These are phyloP conservation scores for Neosilurus hyrtlii DNA, from an alignment of 2,797 vertebrate genomes.

Conservation along the genomic window DNA sequence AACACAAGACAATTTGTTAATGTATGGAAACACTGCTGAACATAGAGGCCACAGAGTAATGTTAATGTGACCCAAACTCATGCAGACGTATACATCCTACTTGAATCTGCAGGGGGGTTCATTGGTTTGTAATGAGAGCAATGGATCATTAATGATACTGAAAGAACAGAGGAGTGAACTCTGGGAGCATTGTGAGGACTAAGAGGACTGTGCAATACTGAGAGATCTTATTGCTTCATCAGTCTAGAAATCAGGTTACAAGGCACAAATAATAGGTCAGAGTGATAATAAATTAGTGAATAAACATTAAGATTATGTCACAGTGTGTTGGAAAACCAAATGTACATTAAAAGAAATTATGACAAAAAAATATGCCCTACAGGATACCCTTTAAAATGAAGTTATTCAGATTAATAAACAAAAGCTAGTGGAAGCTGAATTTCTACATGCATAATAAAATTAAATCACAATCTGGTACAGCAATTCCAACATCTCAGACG, in stretches of 20 bases:
- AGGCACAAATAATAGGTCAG: slow-evolving; percentile 13
- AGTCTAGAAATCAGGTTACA: slow-evolving; percentile 18
- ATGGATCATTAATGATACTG: slow-evolving; percentile 35
- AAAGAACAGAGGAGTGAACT: slow-evolving; percentile 8
- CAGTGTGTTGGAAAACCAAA: neutral
- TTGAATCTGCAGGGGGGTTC: slow-evolving; percentile 33
- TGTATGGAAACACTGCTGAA: slow-evolving; percentile 18
- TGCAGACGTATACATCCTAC: slow-evolving; percentile 21
- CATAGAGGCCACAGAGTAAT: neutral
- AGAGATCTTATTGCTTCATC: slow-evolving; percentile 30
- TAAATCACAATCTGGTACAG: neutral
- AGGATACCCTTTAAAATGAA: neutral
- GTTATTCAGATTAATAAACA: neutral
- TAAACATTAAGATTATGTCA: slow-evolving; percentile 4
- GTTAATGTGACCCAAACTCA: slow-evolving; percentile 18
- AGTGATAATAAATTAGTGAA: slow-evolving; percentile 11
- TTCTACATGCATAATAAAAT: neutral
- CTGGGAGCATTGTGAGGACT: neutral
- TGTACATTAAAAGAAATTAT: neutral
- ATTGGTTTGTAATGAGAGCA: slow-evolving; percentile 35
- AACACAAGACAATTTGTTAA: neutral
- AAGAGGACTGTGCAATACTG: neutral
- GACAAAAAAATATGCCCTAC: neutral
- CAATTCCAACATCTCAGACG: neutral
- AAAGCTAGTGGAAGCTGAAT: neutral